Evolutionary conservation across 23 tunicate species (phyloP), one percentile per base, ranked within the genome.

Genomic region (Halocynthia roretzi): DNA sequence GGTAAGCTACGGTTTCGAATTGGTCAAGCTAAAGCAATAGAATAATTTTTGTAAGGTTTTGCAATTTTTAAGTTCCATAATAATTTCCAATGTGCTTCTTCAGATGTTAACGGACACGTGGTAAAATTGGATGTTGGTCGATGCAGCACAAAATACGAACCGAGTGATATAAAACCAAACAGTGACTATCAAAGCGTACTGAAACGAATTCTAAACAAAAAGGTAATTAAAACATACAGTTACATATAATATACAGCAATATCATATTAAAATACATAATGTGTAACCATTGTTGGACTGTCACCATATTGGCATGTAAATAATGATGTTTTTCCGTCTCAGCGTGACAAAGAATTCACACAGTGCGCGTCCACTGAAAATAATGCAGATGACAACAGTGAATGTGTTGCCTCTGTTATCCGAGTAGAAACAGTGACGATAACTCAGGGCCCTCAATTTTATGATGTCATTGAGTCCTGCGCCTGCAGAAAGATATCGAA

Each of bases 401-500:
- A 77, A 54, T 88, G 95, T 78, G 61, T 57, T n/a, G 81, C 87
- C 11, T 83, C 86, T 7, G 56, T 72, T 14, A 74, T 48, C 51
- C 83, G 79, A 53, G 87, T 83, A 6, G 95, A 88, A 72, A 66
- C 86, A 10, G 72, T 88, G 58, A 52, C 80, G 15, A 49, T 79
- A 50, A 52, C 64, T 23, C 69, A 60, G 49, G 87, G 95, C 50
- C 84, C 84, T 22, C 72, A 83, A 64, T 67, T 65, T 53, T 73
- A 44, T 83, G 87, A 88, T 77, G 84, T 88, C 67, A 83, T 88
- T 4, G 95, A 88, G 50, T 82, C 86, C 51, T 88, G 95, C 51
- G 70, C 52, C 7, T 88, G 86, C 70, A 84, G 87, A 72, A 79
- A 77, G 66, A 57, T 60, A 22, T 80, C 84, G 72, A 88, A 88